Conservation (phyloP, 1,140 invertebrate species). For the Brachionus paranguensis region DNA sequence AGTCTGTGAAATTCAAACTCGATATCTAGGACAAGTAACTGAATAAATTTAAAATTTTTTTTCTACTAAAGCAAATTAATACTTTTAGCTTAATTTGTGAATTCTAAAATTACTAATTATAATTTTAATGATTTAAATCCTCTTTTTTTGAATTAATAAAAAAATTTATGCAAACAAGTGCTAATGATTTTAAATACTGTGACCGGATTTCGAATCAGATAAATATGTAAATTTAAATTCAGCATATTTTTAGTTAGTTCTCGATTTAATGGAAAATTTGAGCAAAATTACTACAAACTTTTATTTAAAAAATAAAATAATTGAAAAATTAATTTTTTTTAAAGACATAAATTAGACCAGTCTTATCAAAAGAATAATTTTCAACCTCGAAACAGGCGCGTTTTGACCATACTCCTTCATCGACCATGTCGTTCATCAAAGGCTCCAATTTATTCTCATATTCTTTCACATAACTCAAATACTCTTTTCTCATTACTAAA, state of each 20-base stretch:
- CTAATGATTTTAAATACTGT: not conserved
- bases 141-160: not conserved
- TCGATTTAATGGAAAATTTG: not conserved
- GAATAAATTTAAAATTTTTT: not conserved
- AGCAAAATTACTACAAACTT: not conserved
- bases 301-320: not conserved
- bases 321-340: constrained; percentile 3
- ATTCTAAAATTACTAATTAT: not conserved
- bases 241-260: not conserved
- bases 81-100: not conserved
- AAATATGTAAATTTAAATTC: not conserved
- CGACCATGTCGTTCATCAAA: constrained; percentile 43
- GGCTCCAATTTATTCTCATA: constrained; percentile 46
- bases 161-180: not conserved
- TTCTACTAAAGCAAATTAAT: not conserved
- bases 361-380: constrained; percentile 49
- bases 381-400: constrained; percentile 38
- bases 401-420: constrained; percentile 43
- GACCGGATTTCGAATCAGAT: not conserved
- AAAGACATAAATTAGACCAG: constrained; percentile 46
- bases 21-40: not conserved
- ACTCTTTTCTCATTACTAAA: constrained; percentile 49
- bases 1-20: not conserved
- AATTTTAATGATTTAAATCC: not conserved
- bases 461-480: constrained; percentile 45